phyloP scores from a whole-genome alignment of 2,888 invertebrate species.

The Hyles lineata region DNA sequence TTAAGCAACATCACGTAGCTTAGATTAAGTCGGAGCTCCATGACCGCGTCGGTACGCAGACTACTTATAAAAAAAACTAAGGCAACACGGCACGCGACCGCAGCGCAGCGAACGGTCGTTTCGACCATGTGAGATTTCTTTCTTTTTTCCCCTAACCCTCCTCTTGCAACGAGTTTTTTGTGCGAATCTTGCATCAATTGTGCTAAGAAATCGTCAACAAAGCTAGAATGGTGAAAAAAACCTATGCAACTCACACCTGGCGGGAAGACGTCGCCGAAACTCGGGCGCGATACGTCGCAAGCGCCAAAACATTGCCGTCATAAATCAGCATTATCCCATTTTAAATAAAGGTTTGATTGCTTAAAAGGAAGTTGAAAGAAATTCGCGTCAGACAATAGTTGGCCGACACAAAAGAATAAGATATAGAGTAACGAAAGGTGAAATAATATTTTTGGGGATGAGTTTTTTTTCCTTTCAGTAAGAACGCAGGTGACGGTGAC shows the following conservation, averaged over 20 bases:
- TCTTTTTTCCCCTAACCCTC: slow-evolving; percentile 58
- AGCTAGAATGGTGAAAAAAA: slow-evolving; percentile 65
- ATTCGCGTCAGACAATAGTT: slow-evolving; percentile 64
- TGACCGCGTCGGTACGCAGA: background rate
- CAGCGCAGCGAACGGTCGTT: slow-evolving; percentile 56
- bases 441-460: slow-evolving; percentile 64
- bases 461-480: slow-evolving; percentile 60
- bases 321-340: slow-evolving; percentile 70
- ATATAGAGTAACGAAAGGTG: slow-evolving; percentile 80
- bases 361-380: slow-evolving; percentile 57
- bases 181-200: slow-evolving; percentile 81
- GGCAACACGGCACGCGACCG: slow-evolving; percentile 74
- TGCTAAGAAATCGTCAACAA: slow-evolving; percentile 72
- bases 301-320: slow-evolving; percentile 51
- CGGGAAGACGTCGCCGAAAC: slow-evolving; percentile 59
- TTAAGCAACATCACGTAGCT: slow-evolving; percentile 44
- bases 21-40: slow-evolving; percentile 36
- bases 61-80: slow-evolving; percentile 52
- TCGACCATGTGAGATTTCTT: slow-evolving; percentile 37
- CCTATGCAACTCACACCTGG: slow-evolving; percentile 71
- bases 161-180: slow-evolving; percentile 73
- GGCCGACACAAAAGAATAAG: slow-evolving; percentile 65
- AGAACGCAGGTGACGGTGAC: slow-evolving; percentile 75
- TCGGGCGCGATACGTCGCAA: slow-evolving; percentile 55
- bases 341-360: slow-evolving; percentile 77